These are phyloP conservation scores for Candoia aspera DNA, from an alignment of 2,113 vertebrate genomes.

Conservation along the genomic window DNA sequence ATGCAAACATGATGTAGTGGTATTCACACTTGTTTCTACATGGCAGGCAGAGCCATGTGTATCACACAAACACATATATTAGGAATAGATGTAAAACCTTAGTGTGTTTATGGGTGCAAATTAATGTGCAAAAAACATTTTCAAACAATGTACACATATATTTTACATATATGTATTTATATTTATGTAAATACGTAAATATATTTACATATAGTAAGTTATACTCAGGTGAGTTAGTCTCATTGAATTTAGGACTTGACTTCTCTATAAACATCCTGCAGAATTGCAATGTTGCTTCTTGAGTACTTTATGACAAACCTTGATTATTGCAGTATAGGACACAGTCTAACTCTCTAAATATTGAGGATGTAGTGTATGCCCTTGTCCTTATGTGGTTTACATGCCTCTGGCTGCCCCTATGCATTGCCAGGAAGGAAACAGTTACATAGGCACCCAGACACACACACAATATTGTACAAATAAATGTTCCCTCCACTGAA, in stretches of 20 bases:
- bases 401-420: neutral
- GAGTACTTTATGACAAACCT: neutral
- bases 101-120: neutral
- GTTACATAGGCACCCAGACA: neutral
- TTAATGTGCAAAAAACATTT: neutral
- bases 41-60: neutral
- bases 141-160: neutral
- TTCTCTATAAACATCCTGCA: neutral
- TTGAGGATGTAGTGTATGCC: neutral
- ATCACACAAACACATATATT: neutral
- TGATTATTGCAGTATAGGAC: neutral
- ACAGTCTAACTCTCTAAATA: neutral
- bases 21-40: conserved; percentile 1
- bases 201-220: neutral
- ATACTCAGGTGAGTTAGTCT: neutral
- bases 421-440: neutral
- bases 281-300: neutral
- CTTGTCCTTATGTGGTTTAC: neutral
- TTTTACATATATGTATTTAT: too few relatives aligned
- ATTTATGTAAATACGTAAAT: too few relatives aligned
- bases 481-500: neutral
- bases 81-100: neutral
- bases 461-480: neutral
- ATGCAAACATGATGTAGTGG: neutral
- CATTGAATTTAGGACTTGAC: neutral